A percentile compares a stretch with the other conserved stretches of the same genome.
Conservation (phyloP, 2,797 vertebrate species). For the Diceros bicornis region DNA sequence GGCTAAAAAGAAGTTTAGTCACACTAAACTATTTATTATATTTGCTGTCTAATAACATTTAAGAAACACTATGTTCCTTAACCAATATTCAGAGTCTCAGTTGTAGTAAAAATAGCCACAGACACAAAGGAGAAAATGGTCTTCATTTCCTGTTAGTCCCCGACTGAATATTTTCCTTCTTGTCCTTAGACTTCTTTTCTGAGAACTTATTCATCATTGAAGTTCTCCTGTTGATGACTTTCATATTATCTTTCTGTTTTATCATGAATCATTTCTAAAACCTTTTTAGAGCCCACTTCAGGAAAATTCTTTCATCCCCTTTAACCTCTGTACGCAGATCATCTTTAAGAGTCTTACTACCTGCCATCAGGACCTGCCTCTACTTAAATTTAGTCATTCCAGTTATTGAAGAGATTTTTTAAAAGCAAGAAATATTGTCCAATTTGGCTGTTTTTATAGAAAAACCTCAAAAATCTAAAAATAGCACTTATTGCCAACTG, state of each 20-base stretch:
- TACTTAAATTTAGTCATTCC: not conserved
- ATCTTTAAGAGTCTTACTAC: not conserved
- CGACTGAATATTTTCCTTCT: not conserved
- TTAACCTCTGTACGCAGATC: not conserved
- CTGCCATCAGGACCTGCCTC: not conserved
- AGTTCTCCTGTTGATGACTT: not conserved
- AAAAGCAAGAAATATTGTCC: not conserved
- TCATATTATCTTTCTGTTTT: slow-evolving; percentile 3
- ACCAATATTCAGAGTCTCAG: not conserved
- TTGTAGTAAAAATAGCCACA: not conserved
- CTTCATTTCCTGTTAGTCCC: not conserved
- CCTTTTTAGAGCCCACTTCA: not conserved
- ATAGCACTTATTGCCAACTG: not conserved
- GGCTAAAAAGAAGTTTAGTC: not conserved
- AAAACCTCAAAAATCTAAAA: not conserved
- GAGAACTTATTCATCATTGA: not conserved
- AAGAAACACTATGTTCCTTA: not conserved
- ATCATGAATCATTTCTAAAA: not conserved
- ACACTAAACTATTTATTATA: not conserved
- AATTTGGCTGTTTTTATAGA: not conserved
- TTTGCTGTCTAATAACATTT: not conserved
- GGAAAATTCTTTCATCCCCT: not conserved
- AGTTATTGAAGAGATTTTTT: not conserved
- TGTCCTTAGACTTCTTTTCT: not conserved
- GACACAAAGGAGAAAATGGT: not conserved